phyloP scores from a whole-genome alignment of 2,888 invertebrate species.

The Stenchaetothrips biformis region DNA sequence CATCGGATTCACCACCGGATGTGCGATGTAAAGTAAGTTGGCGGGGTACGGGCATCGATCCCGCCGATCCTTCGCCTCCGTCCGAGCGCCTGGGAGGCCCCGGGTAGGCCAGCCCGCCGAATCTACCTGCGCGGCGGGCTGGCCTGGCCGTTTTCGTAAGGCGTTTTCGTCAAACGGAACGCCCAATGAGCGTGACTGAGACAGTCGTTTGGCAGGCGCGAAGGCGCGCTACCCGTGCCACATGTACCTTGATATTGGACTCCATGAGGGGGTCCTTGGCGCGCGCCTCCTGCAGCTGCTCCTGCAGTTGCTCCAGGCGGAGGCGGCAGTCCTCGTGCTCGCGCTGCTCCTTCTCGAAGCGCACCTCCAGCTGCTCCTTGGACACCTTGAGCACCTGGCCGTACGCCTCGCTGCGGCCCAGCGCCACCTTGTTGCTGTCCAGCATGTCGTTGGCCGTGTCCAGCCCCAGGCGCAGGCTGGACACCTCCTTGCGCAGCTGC shows the following conservation, averaged over 20 bases:
- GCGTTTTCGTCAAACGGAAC: no score
- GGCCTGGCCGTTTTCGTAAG: background rate
- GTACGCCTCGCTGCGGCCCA: constrained; percentile 17
- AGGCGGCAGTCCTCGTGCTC: constrained; percentile 11
- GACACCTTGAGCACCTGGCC: constrained; percentile 24
- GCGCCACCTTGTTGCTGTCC: constrained; percentile 14
- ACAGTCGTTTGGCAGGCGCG: background rate
- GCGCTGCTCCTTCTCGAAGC: constrained; percentile 19
- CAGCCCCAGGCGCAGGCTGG: constrained; percentile 19
- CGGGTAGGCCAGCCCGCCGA: background rate
- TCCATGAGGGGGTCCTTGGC: constrained; percentile 14
- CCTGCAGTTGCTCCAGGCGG: constrained; percentile 7
- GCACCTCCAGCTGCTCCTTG: constrained; percentile 7
- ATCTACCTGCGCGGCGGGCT: background rate
- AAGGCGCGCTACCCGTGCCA: background rate
- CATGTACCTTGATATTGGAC: background rate
- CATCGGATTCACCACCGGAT: no score
- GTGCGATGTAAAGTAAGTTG: no score
- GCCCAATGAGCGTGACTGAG: background rate
- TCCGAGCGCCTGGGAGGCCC: background rate
- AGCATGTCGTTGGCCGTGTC: constrained; percentile 24
- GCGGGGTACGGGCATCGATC: background rate
- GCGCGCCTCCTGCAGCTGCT: constrained; percentile 12
- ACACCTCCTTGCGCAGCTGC: constrained; percentile 19
- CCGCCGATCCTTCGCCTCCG: background rate